Evolutionary conservation across 2,888 invertebrate species (phyloP), one percentile per base, ranked within the genome.

Genomic region (Drosophila silvestris): DNA sequence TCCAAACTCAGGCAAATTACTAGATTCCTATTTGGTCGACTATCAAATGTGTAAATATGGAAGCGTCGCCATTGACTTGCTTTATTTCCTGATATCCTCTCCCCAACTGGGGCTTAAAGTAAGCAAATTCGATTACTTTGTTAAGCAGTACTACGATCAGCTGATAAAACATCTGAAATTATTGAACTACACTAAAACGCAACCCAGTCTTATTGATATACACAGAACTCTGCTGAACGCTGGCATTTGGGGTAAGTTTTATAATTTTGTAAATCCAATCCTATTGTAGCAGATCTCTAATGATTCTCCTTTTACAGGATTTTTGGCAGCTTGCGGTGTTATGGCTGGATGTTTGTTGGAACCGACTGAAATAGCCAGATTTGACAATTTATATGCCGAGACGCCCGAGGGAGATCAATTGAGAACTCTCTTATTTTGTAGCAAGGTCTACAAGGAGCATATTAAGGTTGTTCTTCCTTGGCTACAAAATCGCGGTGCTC

Each of bases 91-190:
- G 0, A 19, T 92, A 19, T 86, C 89, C 0, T 92, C 92, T 0
- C 82, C 90, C 1, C 70, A 75, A 28, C 74, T 81, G 67, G 91
- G 88, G 14, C 67, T 90, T 0, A 90, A 91, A 65, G 47, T 88
- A 0, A 83, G 79, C 30, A 61, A 90, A 19, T 92, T 92, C 50
- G 92, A 92, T 63, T 87, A 76, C 60, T 90, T 92, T 28, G 65
- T 92, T 2, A 86, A 89, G 44, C 85, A 82, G 57, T 92, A 92
- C 66, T 85, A 92, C 26, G 85, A 89, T 32, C 74, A 91, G n/a
- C 63, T 92, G 57, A 77, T 81, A 30, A 75, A 86, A 5, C 80
- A 89, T 54, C 73, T 92, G 16, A 83, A 83, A 28, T 37, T 92
- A 1, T 66, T 92, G 7, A 87, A 86, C 14, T 92, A 91, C 61